phyloP scores from a whole-genome alignment of 2,113 vertebrate species.

The Arizona elegans region DNA sequence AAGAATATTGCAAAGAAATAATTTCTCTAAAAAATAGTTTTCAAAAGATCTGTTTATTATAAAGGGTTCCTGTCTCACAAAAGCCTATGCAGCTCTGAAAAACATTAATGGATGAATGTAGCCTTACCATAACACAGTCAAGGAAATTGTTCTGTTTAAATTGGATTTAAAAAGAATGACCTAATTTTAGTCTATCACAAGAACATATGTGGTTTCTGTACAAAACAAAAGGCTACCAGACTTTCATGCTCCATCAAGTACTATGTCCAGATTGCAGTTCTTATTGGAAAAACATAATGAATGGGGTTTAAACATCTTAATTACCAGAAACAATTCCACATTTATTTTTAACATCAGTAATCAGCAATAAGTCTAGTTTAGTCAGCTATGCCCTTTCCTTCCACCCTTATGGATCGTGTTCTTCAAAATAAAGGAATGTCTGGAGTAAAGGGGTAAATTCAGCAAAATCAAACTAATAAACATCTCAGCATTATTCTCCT shows the following conservation, averaged over 20 bases:
- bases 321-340: slow-evolving; percentile 1
- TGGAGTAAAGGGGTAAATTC: not conserved
- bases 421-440: not conserved
- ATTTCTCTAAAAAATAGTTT: not conserved
- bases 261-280: slow-evolving; percentile 44
- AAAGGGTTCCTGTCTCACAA: not conserved
- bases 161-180: not conserved
- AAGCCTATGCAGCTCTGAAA: not conserved
- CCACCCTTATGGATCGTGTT: not conserved
- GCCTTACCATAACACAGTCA: not conserved
- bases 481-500: not conserved
- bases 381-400: not conserved
- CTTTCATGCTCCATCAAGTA: slow-evolving; percentile 38
- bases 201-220: slow-evolving; percentile 38
- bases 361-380: not conserved
- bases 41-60: not conserved
- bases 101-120: not conserved
- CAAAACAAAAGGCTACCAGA: slow-evolving; percentile 34
- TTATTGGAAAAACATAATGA: slow-evolving; percentile 23
- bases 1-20: not conserved
- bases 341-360: slow-evolving; percentile 4
- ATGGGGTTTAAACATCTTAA: slow-evolving; percentile 30
- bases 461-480: not conserved
- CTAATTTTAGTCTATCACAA: slow-evolving; percentile 14
- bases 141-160: slow-evolving; percentile 8